Evolutionary conservation across 2,888 invertebrate species (phyloP).

Genomic region (Sycophila texana): DNA sequence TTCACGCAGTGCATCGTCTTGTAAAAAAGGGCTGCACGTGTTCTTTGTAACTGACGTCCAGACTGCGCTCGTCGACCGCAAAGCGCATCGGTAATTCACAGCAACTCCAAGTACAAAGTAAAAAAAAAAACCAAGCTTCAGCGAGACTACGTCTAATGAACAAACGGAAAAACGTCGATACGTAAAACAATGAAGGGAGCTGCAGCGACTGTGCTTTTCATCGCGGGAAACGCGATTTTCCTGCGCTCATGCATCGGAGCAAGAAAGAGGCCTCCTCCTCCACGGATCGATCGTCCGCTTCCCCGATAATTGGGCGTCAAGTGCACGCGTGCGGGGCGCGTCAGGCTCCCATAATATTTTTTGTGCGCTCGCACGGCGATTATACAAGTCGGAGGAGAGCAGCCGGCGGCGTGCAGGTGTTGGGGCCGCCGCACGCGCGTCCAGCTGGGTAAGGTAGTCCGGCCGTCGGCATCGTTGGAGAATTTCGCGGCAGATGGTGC

Average conservation of each 20-base stretch:
- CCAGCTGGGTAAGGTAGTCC: conserved; percentile 6
- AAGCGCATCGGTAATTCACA: not conserved
- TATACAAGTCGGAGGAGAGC: not conserved
- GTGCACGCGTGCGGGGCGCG: conserved; percentile 15
- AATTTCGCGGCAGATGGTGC: conserved; percentile 55
- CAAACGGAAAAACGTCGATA: conserved; percentile 44
- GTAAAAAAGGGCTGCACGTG: not conserved
- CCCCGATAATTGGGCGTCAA: conserved; percentile 44
- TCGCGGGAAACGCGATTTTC: conserved; percentile 23
- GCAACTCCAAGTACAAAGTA: not conserved
- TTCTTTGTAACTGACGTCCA: not conserved
- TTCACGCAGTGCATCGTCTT: not conserved
- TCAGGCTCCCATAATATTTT: too few relatives aligned
- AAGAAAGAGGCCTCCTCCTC: conserved; percentile 13
- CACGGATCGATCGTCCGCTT: conserved; percentile 33
- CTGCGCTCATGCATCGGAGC: conserved; percentile 1
- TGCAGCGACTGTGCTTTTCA: conserved; percentile 13
- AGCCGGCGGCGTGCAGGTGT: conserved; percentile 24
- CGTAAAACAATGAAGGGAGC: conserved; percentile 32
- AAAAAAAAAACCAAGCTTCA: not conserved
- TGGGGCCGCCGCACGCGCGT: conserved; percentile 35
- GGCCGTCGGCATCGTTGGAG: conserved; percentile 36
- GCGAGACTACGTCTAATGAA: not conserved
- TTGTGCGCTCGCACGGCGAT: not conserved
- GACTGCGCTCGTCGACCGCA: not conserved